phyloP scores from a whole-genome alignment of 2,888 invertebrate species.

The Hirtodrosophila confusa region DNA sequence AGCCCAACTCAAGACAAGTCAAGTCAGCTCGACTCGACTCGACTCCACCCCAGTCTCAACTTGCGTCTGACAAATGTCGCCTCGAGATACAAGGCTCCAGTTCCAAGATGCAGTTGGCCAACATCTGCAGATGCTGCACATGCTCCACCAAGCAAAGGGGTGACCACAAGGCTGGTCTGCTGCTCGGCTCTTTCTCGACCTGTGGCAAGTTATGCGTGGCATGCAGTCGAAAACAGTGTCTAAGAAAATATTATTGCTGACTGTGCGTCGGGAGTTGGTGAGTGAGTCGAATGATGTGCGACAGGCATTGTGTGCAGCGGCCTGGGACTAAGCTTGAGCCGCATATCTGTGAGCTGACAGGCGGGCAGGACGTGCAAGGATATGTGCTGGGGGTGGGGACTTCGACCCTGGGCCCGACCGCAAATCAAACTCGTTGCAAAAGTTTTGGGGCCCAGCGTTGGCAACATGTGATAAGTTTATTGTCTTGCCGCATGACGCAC shows the following conservation, averaged over 20 bases:
- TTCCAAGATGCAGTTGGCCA: conserved; percentile 54
- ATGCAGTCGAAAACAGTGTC: conserved; percentile 57
- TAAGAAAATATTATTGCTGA: conserved; percentile 76
- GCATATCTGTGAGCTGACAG: conserved; percentile 81
- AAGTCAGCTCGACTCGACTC: conserved; percentile 14
- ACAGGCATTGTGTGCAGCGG: conserved; percentile 7
- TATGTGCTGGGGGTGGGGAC: conserved; percentile 29
- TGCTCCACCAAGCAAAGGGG: conserved; percentile 35
- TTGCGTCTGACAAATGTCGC: conserved; percentile 67
- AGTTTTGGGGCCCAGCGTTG: conserved; percentile 54
- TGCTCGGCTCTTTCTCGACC: conserved; percentile 3
- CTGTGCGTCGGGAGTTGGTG: conserved; percentile 59
- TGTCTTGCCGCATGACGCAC: conserved; percentile 72
- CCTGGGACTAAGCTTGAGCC: conserved; percentile 53
- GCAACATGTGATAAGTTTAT: conserved; percentile 80
- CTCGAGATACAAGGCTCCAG: conserved; percentile 44
- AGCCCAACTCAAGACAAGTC: conserved; percentile 47
- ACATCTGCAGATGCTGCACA: conserved; percentile 46
- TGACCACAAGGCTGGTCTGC: conserved; percentile 53
- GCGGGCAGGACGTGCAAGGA: conserved; percentile 48
- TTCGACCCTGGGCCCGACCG: conserved; percentile 42
- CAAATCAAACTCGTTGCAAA: conserved; percentile 74
- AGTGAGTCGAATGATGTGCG: conserved; percentile 43
- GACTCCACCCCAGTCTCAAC: conserved; percentile 20
- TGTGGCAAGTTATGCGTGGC: conserved; percentile 57